Base-by-base conservation (phyloP, 2,797 vertebrate genomes). In the Lepus oiostolus region DNA sequence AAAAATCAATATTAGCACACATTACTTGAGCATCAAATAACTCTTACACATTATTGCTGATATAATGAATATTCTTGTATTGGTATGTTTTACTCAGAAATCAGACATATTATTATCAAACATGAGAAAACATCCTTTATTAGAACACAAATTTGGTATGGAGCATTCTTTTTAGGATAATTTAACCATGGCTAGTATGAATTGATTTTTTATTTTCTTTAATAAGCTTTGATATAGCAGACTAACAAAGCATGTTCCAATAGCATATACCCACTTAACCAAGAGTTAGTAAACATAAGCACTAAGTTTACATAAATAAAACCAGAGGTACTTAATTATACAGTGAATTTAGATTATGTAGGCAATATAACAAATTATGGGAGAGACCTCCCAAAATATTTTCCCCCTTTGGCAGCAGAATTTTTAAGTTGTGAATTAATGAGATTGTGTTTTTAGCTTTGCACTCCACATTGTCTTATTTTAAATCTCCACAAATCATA, bases 371-470 rank as follows among this genome's bases (percentile, higher is more conserved):
- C n/a, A 88, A 95, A 93, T 90, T 71, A 88, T 86, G 75, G 28
- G 38, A 90, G 28, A 75, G 58, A 84, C 89, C 70, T 94, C 32
- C 54, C n/a, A 94, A 95, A 93, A 88, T 93, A 68, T 74, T 75
- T 58, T 68, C 62, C 60, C 7, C 5, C 68, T 74, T 83, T 12
- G 50, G 65, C 17, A 71, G 22, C 62, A 95, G 52, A 83, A 63
- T 60, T 91, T 90, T 95, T 90, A 90, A 72, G 58, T 88, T 96
- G n/a, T 87, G 91, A 96, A 58, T 92, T 96, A 96, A 89, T 60
- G 75, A 89, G 52, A 86, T 26, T 88, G 24, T 77, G 22, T 63
- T 84, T 80, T 96, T 82, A 88, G 60, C 21, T 87, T 95, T 93
- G 65, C 0, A 90, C 16, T 68, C 95, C 50, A 85, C 58, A 89